phyloP scores from a whole-genome alignment of 2,888 invertebrate genomes.

The Drosophila hamatofila region DNA sequence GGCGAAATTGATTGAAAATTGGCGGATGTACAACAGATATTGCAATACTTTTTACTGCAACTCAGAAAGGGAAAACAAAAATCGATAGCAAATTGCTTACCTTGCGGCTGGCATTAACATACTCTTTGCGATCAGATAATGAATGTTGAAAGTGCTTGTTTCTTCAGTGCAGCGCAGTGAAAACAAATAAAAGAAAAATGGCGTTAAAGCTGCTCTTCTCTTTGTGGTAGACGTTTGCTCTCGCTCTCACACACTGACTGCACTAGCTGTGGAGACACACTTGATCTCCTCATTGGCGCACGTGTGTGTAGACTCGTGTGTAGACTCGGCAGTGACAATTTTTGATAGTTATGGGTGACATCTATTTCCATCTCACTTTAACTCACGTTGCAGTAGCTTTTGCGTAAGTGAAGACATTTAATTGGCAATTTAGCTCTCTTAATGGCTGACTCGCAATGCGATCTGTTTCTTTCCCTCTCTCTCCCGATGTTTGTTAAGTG shows the following conservation, averaged over 20 bases:
- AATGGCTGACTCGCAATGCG: background rate
- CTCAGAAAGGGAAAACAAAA: conserved; percentile 5
- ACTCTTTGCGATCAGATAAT: conserved; percentile 14
- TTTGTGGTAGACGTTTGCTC: background rate
- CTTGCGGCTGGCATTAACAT: conserved; percentile 23
- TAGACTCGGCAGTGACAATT: background rate
- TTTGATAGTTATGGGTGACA: background rate
- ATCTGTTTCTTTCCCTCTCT: background rate
- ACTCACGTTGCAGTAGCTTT: background rate
- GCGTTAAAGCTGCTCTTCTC: background rate
- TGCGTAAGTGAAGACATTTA: background rate
- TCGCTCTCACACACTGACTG: background rate
- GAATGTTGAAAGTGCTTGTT: too few relatives aligned
- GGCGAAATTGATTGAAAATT: conserved; percentile 49
- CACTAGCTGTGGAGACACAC: too few relatives aligned
- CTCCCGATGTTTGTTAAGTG: background rate
- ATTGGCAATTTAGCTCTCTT: background rate
- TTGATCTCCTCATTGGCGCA: background rate
- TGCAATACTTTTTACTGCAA: conserved; percentile 23
- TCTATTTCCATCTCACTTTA: background rate
- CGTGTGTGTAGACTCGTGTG: too few relatives aligned
- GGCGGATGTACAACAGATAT: conserved; percentile 13
- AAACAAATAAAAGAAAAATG: conserved; percentile 2
- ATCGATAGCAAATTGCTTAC: conserved; percentile 23
- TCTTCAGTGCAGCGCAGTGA: background rate